Conservation (phyloP, 2,888 invertebrate genomes). For the Philonicus albiceps region DNA sequence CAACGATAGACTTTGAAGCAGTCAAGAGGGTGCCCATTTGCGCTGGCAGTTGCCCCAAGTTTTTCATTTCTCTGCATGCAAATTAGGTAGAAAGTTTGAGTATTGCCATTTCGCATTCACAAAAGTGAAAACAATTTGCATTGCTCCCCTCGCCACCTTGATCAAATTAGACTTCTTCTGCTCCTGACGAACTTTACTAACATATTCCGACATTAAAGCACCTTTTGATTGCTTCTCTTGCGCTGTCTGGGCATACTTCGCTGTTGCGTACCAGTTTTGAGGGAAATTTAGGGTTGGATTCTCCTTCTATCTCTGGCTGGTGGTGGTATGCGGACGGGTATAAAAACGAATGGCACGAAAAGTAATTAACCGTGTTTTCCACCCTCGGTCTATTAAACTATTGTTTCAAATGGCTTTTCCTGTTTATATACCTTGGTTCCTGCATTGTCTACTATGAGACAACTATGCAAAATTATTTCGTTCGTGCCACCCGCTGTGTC, state of each 20-base stretch:
- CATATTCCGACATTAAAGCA: conserved; percentile 14
- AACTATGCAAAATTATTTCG: not conserved
- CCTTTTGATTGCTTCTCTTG: conserved; percentile 2
- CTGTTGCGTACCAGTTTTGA: not conserved
- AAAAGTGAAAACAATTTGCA: conserved; percentile 38
- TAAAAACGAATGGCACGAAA: conserved; percentile 31
- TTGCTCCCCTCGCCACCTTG: not conserved
- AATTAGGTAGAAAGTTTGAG: conserved; percentile 34
- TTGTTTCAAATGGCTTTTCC: not conserved
- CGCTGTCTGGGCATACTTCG: not conserved
- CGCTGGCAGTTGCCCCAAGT: not conserved
- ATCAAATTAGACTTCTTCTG: conserved; percentile 21
- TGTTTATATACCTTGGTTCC: not conserved
- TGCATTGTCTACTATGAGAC: not conserved
- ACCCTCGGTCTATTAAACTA: not conserved
- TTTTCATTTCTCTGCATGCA: conserved; percentile 16
- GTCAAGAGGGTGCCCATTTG: not conserved
- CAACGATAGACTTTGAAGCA: not conserved
- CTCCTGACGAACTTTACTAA: conserved; percentile 12
- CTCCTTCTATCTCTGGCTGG: not conserved
- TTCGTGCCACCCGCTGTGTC: not conserved
- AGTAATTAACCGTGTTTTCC: conserved; percentile 41
- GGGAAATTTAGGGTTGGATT: not conserved
- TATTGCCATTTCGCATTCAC: conserved; percentile 23
- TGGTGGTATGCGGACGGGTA: not conserved